Evolutionary conservation across 2,113 vertebrate species (phyloP).

Genomic region (Daubentonia madagascariensis): DNA sequence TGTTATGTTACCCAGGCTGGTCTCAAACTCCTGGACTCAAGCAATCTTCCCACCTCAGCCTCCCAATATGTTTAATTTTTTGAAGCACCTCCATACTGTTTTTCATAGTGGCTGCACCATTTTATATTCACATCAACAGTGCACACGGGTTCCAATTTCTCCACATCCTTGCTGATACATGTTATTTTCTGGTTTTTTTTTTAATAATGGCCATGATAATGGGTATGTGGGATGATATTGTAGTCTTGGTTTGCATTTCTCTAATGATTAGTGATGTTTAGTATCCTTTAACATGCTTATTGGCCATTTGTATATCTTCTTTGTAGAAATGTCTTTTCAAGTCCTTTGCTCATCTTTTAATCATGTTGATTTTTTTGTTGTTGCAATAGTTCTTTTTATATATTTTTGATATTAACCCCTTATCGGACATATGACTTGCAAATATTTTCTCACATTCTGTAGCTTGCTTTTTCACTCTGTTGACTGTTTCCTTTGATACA

Average conservation of each 20-base stretch:
- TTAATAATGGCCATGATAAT: background rate
- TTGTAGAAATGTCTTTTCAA: background rate
- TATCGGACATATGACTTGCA: background rate
- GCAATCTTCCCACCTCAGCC: background rate
- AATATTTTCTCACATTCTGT: background rate
- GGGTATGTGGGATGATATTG: background rate
- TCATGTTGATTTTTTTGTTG: background rate
- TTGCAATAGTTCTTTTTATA: background rate
- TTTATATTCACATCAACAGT: background rate
- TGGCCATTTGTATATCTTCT: background rate
- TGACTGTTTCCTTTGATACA: background rate
- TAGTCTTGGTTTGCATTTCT: background rate
- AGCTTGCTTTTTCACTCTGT: background rate
- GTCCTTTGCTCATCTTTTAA: background rate
- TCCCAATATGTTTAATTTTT: background rate
- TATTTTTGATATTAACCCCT: background rate
- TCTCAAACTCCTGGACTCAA: background rate
- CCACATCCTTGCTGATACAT: background rate
- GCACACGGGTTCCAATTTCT: background rate
- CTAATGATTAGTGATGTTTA: background rate
- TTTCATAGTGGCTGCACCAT: background rate
- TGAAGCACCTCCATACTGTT: background rate
- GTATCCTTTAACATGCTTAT: background rate
- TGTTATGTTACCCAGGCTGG: background rate
- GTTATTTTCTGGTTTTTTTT: background rate